Base-by-base conservation (phyloP, 1,140 invertebrate genomes). In the Drosophila azteca region DNA sequence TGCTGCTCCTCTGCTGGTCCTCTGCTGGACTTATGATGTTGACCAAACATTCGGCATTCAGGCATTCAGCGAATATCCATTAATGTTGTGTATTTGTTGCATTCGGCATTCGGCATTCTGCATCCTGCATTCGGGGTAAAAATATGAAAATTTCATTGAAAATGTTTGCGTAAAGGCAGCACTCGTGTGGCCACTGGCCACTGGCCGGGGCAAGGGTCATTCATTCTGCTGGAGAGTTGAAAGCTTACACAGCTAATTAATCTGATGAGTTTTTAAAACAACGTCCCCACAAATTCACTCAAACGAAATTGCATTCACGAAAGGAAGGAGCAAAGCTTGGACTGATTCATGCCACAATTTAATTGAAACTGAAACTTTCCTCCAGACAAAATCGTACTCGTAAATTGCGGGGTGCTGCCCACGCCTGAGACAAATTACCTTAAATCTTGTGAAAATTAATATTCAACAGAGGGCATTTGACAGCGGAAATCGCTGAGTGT, bases 401-500 rank as follows among this genome's bases (percentile, higher is more conserved):
- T 63, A 69, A 69, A 69, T 69, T 69, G 26, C 35, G 35, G 35
- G 44, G 39, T 43, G 3, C 51, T 26, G 62, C 64, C 64, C 49
- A 69, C 68, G 79, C 74, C 57, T n/a, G 52, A 67, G 65, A 83
- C 55, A 82, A 82, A 82, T 83, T 83, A 82, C 64, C 79, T 75
- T 74, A 78, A 73, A 78, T 82, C 59, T 78, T 20, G 46, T 3
- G 79, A 69, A 72, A 82, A 81, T 81, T 81, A 80, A 81, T 81
- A 58, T 69, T 70, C 64, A 69, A 51, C 39, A 29, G 62, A 22
- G 62, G 54, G 69, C 61, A 54, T 67, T 59, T 52, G 66, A 57
- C 71, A 81, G 60, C 82, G 82, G 82, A 87, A 87, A 87, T 62
- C 65, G 70, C 29, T 74, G 59, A 63, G 82, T 75, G 77, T 87